These are phyloP conservation scores for Hemistola chrysoprasaria DNA, from an alignment of 2,888 invertebrate genomes.

Conservation along the genomic window DNA sequence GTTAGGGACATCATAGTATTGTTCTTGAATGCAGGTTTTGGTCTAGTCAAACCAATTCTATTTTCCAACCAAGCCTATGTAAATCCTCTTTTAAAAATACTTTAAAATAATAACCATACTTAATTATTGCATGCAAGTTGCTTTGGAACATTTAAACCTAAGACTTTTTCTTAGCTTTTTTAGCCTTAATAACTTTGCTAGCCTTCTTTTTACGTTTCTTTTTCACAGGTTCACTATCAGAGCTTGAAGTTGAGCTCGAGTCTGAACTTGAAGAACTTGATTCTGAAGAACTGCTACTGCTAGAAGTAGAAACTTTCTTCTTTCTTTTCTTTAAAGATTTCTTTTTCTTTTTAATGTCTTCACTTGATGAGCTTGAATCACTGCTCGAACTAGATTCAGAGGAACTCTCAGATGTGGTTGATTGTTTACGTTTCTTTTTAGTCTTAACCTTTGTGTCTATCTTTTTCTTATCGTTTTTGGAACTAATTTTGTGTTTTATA, in stretches of 20 bases:
- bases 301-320: constrained; percentile 59
- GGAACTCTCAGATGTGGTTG: constrained; percentile 60
- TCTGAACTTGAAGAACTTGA: constrained; percentile 57
- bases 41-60: too few species aligned
- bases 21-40: too few species aligned
- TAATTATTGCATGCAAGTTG: too few species aligned
- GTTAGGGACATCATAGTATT: too few species aligned
- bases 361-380: constrained; percentile 64
- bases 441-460: constrained; percentile 19
- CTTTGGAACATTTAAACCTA: constrained; percentile 20
- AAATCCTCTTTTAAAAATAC: too few species aligned
- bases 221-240: constrained; percentile 54
- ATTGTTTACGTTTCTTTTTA: constrained; percentile 55
- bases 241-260: constrained; percentile 57
- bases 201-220: constrained; percentile 46
- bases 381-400: constrained; percentile 61
- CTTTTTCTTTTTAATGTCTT: constrained; percentile 49
- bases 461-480: constrained; percentile 23
- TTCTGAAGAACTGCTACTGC: constrained; percentile 49
- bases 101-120: not conserved
- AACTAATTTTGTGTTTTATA: constrained; percentile 4
- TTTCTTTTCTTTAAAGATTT: constrained; percentile 44
- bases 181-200: constrained; percentile 35
- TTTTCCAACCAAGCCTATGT: too few species aligned
- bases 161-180: constrained; percentile 45